Evolutionary conservation across 1,140 invertebrate genomes (phyloP), one percentile per base, ranked within the genome.

Genomic region (Bradynema listronoti): DNA sequence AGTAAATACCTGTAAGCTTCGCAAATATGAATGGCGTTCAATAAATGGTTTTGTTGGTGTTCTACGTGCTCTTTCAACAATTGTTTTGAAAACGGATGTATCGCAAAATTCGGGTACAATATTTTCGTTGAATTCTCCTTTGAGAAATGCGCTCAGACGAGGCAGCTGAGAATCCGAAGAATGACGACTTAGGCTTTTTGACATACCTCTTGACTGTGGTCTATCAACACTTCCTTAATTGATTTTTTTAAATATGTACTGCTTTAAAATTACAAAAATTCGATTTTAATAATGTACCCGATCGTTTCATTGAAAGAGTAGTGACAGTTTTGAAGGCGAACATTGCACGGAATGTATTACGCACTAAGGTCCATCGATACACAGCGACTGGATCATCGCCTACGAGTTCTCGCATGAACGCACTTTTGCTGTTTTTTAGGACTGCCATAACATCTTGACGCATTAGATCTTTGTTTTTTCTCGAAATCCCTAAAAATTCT

Each of bases 401-500:
- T 43, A 94, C 89, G 33, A 95, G 80, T 80, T 94, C 90, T 30
- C 90, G 83, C 1, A 96, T 89, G 80, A 95, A 92, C 2, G 89
- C 87, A 75, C 90, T 84, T 30, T 86, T 88, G 62, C 89, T 91
- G 80, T 90, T 92, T 81, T 95, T 95, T 52, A 96, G 78, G 7
- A 93, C 88, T 36, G 22, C 52, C 42, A 94, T 88, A 47, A 95
- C 89, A 73, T 95, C 91, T 59, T 88, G 88, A 60, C 90, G 82
- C 86, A 95, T 91, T 24, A 93, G 81, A 80, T 96, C 91, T 59
- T 91, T 81, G 81, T 96, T 96, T 79, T 96, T 96, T 95, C 91
- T 42, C 91, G 83, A 85, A 96, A 93, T 73, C 92, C 89, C 86
- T 88, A 74, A 61, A 71, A 78, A 58, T 24, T 47, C 14, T 19